A percentile compares a stretch with the other conserved stretches of the same genome.
Evolutionary conservation across 2,888 invertebrate species (phyloP).

Genomic region (Diadegma fenestrale): DNA sequence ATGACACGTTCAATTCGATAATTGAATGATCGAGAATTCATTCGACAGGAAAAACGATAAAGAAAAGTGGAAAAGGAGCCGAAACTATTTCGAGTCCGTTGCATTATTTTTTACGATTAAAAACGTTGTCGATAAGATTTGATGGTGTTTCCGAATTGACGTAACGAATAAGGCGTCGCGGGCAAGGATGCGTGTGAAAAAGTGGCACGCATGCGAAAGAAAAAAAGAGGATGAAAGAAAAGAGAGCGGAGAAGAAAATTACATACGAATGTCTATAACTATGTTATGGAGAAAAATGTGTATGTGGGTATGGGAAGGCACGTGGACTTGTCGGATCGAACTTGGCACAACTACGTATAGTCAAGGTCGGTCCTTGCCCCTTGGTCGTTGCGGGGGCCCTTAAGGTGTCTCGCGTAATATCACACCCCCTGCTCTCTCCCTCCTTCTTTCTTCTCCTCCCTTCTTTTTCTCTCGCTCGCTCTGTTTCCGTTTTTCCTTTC

Average conservation of each 20-base stretch:
- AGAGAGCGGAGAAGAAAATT: slow-evolving; percentile 4
- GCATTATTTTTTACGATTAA: neutral
- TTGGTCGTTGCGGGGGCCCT: slow-evolving; percentile 78
- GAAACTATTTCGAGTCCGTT: too few species aligned
- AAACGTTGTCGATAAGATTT: neutral
- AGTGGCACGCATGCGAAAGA: slow-evolving; percentile 51
- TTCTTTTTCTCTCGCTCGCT: slow-evolving; percentile 36
- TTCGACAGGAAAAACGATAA: neutral
- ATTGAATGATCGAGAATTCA: neutral
- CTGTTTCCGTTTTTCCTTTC: slow-evolving; percentile 56
- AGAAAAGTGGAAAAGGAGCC: neutral
- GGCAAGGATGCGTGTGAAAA: slow-evolving; percentile 54
- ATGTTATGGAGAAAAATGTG: neutral
- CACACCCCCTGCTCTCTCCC: slow-evolving; percentile 75
- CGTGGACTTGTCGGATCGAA: slow-evolving; percentile 78
- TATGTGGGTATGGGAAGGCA: slow-evolving; percentile 60
- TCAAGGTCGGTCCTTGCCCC: slow-evolving; percentile 84
- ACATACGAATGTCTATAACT: neutral
- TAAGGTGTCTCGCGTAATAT: slow-evolving; percentile 74
- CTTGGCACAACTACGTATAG: slow-evolving; percentile 78
- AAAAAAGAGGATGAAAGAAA: slow-evolving; percentile 49
- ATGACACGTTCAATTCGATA: neutral
- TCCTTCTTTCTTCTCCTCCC: slow-evolving; percentile 48
- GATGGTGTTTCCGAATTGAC: neutral
- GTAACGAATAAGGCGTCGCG: slow-evolving; percentile 32